phyloP scores from a whole-genome alignment of 2,888 invertebrate genomes.

The Chymomyza caudatula region DNA sequence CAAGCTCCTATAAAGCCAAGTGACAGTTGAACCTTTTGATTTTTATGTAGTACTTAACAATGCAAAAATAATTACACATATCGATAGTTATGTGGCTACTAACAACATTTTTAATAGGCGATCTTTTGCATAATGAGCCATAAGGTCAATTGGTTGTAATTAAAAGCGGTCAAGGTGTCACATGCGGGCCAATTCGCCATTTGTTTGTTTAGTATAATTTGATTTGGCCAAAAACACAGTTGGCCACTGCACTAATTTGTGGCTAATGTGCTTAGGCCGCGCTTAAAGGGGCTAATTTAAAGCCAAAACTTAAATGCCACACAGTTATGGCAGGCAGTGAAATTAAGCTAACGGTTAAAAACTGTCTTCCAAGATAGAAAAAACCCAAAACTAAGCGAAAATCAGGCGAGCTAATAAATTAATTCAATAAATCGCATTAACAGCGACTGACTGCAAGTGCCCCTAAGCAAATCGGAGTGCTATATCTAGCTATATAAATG shows the following conservation, averaged over 20 bases:
- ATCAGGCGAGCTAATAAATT: conserved; percentile 53
- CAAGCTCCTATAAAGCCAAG: too few relatives aligned
- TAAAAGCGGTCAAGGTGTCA: neutral
- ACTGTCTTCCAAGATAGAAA: neutral
- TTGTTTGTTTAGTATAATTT: conserved; percentile 39
- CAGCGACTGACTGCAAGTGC: conserved; percentile 58
- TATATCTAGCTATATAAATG: neutral
- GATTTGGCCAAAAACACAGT: conserved; percentile 5
- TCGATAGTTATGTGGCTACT: too few relatives aligned
- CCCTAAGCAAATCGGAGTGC: conserved; percentile 38
- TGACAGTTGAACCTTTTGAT: too few relatives aligned
- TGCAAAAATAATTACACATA: too few relatives aligned
- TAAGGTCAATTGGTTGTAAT: neutral
- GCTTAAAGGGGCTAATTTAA: neutral
- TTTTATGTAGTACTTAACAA: too few relatives aligned
- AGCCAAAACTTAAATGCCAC: neutral
- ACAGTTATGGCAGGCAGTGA: neutral
- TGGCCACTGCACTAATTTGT: conserved; percentile 28
- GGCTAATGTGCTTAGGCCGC: conserved; percentile 38
- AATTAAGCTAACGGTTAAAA: neutral
- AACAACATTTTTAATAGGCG: neutral
- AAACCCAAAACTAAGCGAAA: neutral
- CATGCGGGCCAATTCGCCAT: neutral
- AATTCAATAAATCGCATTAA: conserved; percentile 52
- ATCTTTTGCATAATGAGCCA: neutral